Evolutionary conservation across 1,140 invertebrate species (phyloP).

Genomic region (Bombus sibiricus): DNA sequence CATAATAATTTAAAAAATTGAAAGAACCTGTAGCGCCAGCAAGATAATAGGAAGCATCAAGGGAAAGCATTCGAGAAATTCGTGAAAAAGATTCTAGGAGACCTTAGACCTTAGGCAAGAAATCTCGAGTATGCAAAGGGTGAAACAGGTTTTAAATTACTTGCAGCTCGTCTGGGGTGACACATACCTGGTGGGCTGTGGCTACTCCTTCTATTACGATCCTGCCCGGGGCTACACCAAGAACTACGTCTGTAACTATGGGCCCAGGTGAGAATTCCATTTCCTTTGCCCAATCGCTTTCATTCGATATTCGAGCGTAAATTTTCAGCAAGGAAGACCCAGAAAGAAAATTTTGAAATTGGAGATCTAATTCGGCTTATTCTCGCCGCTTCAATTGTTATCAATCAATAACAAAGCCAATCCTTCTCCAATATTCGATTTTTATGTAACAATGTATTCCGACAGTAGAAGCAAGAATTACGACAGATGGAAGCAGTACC

Average conservation of each 20-base stretch:
- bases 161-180: slow-evolving; percentile 91
- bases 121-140: neutral
- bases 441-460: no score
- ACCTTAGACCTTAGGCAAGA: neutral
- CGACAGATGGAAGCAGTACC: no score
- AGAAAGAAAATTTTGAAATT: neutral
- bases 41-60: neutral
- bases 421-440: neutral
- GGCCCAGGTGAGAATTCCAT: slow-evolving; percentile 86
- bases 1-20: neutral
- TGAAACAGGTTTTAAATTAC: slow-evolving; percentile 52
- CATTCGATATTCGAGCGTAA: neutral
- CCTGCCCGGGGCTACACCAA: slow-evolving; percentile 88
- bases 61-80: neutral
- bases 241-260: slow-evolving; percentile 94
- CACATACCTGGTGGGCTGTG: slow-evolving; percentile 90
- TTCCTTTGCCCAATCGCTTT: neutral
- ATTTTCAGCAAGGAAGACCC: neutral
- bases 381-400: no score
- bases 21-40: neutral
- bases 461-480: no score
- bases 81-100: neutral
- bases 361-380: neutral
- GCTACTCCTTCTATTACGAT: slow-evolving; percentile 91
- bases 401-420: no score